Evolutionary conservation across 2,888 invertebrate genomes (phyloP).

Genomic region (Lasioglossum lativentre): DNA sequence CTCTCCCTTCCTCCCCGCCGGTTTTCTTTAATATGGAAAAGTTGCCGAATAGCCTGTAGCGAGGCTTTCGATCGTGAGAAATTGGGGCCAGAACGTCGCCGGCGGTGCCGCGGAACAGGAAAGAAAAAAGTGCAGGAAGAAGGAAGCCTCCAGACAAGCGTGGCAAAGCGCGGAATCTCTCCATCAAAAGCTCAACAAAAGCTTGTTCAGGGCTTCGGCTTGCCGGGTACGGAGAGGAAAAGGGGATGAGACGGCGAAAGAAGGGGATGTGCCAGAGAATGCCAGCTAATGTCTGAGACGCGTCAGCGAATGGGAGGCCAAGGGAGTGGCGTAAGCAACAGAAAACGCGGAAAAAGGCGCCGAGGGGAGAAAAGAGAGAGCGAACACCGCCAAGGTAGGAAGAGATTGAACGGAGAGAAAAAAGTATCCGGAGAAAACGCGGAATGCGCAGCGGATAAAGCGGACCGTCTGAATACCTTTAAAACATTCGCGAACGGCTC

Average conservation of each 20-base stretch:
- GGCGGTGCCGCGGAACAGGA: constrained; percentile 39
- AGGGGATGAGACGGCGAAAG: constrained; percentile 51
- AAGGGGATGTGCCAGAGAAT: constrained; percentile 63
- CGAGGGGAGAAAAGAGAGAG: neutral
- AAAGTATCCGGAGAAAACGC: constrained; percentile 14
- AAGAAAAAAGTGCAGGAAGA: constrained; percentile 24
- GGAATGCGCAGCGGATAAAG: constrained; percentile 28
- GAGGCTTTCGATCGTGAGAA: constrained; percentile 68
- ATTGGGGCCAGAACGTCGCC: constrained; percentile 64
- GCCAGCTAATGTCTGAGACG: constrained; percentile 73
- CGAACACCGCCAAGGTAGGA: neutral
- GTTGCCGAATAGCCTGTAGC: constrained; percentile 48
- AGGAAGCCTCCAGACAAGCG: constrained; percentile 68
- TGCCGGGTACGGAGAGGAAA: constrained; percentile 47
- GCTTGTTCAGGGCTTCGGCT: constrained; percentile 70
- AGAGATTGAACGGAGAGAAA: neutral
- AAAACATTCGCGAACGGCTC: constrained; percentile 48
- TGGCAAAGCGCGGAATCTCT: constrained; percentile 75
- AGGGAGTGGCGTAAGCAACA: constrained; percentile 36
- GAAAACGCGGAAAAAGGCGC: constrained; percentile 46
- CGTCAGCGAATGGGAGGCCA: constrained; percentile 63
- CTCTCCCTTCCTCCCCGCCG: neutral
- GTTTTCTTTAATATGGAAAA: constrained; percentile 38
- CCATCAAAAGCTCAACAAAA: constrained; percentile 77
- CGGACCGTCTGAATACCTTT: constrained; percentile 42